These are phyloP conservation scores for Ciconia maguari DNA, from an alignment of 2,113 vertebrate species.

Conservation along the genomic window DNA sequence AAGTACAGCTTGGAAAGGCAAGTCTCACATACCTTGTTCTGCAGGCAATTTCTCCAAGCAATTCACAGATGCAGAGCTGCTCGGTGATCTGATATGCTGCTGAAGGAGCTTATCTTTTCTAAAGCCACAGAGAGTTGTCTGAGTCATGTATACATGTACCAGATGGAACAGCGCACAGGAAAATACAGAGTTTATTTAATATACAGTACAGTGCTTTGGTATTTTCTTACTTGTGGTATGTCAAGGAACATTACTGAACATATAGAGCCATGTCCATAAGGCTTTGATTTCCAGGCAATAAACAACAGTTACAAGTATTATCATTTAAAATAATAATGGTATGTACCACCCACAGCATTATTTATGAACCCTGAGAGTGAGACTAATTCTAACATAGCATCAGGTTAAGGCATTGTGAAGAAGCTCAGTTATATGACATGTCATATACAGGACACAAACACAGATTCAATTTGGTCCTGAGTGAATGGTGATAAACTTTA, in stretches of 20 bases:
- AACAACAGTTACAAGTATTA: not conserved
- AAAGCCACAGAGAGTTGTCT: not conserved
- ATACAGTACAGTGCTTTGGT: rapidly evolving
- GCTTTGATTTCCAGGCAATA: not conserved
- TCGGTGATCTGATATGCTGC: not conserved
- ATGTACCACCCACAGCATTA: not conserved
- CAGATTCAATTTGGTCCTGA: not conserved
- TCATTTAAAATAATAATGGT: not conserved
- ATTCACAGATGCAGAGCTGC: not conserved
- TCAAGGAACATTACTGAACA: not conserved
- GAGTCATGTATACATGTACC: not conserved
- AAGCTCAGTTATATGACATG: not conserved
- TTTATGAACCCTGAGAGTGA: not conserved
- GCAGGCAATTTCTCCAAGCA: not conserved
- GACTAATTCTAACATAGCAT: not conserved
- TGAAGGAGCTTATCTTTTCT: not conserved
- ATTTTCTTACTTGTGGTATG: not conserved
- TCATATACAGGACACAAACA: not conserved
- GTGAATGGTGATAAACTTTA: not conserved
- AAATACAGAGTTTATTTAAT: not conserved
- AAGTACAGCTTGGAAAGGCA: not conserved
- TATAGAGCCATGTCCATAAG: not conserved
- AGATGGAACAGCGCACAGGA: not conserved
- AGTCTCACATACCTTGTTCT: not conserved
- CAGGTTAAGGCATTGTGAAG: not conserved